Evolutionary conservation across 2,888 invertebrate genomes (phyloP).

Genomic region (Torymus tubicola): DNA sequence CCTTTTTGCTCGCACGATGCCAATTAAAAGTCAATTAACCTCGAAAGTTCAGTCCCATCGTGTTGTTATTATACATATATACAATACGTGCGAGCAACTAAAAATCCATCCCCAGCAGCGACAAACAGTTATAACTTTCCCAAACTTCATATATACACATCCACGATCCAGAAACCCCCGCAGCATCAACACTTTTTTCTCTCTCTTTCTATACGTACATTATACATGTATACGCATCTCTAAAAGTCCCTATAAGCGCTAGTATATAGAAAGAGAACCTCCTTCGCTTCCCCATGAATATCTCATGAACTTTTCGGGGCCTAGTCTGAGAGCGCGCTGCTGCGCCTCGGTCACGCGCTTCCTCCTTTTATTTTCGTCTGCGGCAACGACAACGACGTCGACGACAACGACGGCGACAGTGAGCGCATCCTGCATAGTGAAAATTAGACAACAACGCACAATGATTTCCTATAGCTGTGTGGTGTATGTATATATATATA

Average conservation of each 20-base stretch:
- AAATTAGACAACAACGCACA: constrained; percentile 36
- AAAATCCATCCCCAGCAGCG: too few relatives aligned
- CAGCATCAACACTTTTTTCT: too few relatives aligned
- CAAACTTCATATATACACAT: too few relatives aligned
- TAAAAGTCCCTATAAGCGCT: too few relatives aligned
- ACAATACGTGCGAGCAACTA: too few relatives aligned
- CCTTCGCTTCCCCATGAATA: constrained; percentile 44
- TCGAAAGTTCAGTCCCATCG: not conserved
- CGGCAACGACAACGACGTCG: constrained; percentile 16
- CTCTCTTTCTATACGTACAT: too few relatives aligned
- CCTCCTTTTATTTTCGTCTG: constrained; percentile 29
- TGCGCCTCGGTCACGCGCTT: constrained; percentile 38
- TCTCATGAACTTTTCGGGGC: constrained; percentile 50
- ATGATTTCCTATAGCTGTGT: constrained; percentile 51
- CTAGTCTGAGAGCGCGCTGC: too few relatives aligned
- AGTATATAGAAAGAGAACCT: not conserved
- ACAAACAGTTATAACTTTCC: too few relatives aligned
- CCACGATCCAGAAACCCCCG: too few relatives aligned
- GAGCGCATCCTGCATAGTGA: constrained; percentile 36
- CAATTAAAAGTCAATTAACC: constrained; percentile 31
- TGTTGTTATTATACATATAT: not conserved
- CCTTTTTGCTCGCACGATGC: not conserved
- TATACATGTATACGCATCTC: too few relatives aligned
- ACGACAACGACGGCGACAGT: constrained; percentile 19
- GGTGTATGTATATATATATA: not conserved